A percentile compares a stretch with the other conserved stretches of the same genome.
These are phyloP conservation scores for Hydrophis major DNA, from an alignment of 2,797 vertebrate species.

Conservation along the genomic window DNA sequence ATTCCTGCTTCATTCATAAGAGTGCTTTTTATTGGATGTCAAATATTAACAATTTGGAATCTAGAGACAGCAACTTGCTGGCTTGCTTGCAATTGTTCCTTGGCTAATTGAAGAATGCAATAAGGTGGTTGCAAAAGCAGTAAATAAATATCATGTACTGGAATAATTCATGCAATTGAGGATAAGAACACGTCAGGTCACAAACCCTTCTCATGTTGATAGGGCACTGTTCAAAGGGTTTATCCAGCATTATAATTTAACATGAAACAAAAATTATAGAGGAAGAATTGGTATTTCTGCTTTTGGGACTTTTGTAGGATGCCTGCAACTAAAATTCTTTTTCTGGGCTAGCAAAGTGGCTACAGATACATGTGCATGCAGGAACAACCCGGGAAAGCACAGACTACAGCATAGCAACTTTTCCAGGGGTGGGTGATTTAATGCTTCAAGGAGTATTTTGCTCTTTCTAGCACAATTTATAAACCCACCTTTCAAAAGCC, in stretches of 20 bases:
- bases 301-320: not conserved
- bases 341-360: not conserved
- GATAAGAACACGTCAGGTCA: fast-evolving
- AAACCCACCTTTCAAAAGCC: not conserved
- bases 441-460: not conserved
- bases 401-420: not conserved
- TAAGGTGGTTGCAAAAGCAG: not conserved
- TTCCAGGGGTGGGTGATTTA: not conserved
- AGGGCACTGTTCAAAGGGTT: not conserved
- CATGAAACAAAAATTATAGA: not conserved
- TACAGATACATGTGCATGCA: not conserved
- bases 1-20: not conserved
- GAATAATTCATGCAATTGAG: not conserved
- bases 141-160: not conserved
- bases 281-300: not conserved
- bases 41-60: not conserved
- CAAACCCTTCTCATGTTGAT: fast-evolving
- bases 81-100: not conserved
- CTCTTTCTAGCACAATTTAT: not conserved
- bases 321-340: not conserved
- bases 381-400: not conserved
- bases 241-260: not conserved
- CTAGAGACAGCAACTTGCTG: not conserved
- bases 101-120: not conserved
- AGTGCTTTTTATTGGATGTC: not conserved